Conservation (phyloP, 2,888 invertebrate species). For the Thelaira solivaga region DNA sequence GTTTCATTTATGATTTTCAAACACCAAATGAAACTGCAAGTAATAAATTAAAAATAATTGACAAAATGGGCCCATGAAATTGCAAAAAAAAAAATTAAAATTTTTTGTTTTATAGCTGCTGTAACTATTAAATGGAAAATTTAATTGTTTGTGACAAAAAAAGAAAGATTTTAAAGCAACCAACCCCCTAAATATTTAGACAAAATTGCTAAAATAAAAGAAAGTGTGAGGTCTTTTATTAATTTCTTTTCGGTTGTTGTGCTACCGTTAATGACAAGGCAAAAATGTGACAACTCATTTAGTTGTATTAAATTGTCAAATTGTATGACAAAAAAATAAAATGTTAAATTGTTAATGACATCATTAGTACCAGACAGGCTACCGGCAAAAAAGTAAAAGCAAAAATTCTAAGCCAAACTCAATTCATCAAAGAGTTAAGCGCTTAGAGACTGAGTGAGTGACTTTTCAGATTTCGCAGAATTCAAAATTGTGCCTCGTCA, state of each 20-base stretch:
- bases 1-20: constrained; percentile 15
- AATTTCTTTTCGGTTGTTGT: neutral
- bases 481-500: constrained; percentile 30
- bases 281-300: constrained; percentile 60
- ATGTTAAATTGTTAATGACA: constrained; percentile 52
- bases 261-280: neutral
- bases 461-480: constrained; percentile 6
- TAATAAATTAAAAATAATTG: constrained; percentile 60
- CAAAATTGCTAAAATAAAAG: constrained; percentile 8
- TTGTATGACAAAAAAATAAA: neutral
- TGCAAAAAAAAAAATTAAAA: constrained; percentile 49
- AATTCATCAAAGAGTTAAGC: constrained; percentile 51
- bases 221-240: constrained; percentile 36
- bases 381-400: neutral
- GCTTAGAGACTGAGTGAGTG: too few species aligned
- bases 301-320: constrained; percentile 30
- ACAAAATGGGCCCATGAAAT: constrained; percentile 60
- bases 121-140: constrained; percentile 52
- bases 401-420: neutral
- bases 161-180: neutral
- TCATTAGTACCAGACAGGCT: constrained; percentile 59
- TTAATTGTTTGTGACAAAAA: constrained; percentile 21
- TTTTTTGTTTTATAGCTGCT: constrained; percentile 49
- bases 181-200: constrained; percentile 41
- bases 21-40: constrained; percentile 42